Base-by-base conservation (phyloP, 2,888 invertebrate species). In the Pseudococcus longispinus region DNA sequence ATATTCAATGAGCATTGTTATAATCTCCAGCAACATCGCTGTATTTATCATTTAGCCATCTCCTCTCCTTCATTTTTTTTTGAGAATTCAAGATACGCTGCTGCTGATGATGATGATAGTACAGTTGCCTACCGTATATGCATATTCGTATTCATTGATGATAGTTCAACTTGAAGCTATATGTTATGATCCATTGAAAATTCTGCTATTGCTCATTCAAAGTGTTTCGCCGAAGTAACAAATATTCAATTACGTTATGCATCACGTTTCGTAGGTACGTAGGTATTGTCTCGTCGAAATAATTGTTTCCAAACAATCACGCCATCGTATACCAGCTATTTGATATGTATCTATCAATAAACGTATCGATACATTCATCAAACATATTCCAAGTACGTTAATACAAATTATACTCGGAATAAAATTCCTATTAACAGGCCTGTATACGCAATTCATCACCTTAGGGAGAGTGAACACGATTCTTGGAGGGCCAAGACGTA, bases 1-100 rank as follows among this genome's bases (percentile, higher is more conserved):
- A 29, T 70, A 70, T 29, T 60, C 60, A 60, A 60, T 60, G 23
- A 60, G 70, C 70, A 70, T 70, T 70, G 70, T 70, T 70, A 70
- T 70, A 29, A 60, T 60, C 60, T 23, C 13, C 23, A 60, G 23
- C 60, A 60, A 60, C 60, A 60, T 60, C 60, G 60, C 60, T 20
- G 60, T 60, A 60, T 60, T 23, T 60, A 60, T 60, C 77, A 77
- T 77, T 42, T 77, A 77, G 32, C 20, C 32, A 77, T n/a, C 77
- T 2, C 9, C 37, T 20, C 32, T 32, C 32, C 29, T 15, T 18
- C 5, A 5, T 42, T 60, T 60, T 23, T 60, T 60, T 60, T 60
- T 23, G 60, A 60, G 60, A 60, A 60, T 60, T 60, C 60, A 13
- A 11, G 23, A 20, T 51, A 51, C 5, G 20, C 3, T 55, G 55